Evolutionary conservation across 2,113 vertebrate species (phyloP), one percentile per base, ranked within the genome.

Genomic region (Etheostoma spectabile): DNA sequence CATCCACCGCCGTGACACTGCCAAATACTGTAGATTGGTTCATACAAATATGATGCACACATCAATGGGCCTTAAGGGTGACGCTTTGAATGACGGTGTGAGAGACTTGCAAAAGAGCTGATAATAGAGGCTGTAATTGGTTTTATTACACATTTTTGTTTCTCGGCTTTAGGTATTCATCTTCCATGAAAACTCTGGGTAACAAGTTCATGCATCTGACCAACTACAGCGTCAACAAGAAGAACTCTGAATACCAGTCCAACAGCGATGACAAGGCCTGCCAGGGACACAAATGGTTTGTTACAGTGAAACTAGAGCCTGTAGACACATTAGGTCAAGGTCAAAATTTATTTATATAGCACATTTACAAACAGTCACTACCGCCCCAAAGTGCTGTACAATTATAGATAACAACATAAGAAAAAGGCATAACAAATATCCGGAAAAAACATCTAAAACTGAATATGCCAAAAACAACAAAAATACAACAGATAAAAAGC

Each of bases 121-220:
- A 30, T 35, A 6, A 27, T 1, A 10, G 56, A 16, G 4, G 24
- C n/a, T 12, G 30, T 70, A 22, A 35, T 51, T 51, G 27, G n/a
- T 52, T 62, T 33, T 53, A 10, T 24, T 55, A 22, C 11, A 6
- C 0, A 0, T 19, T 1, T 59, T 5, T 67, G 1, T 27, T 18
- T 65, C 1, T 38, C 8, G 8, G 46, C 4, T 73, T 1, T 61
- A 99, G 98, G 89, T 99, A 99, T 85, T 99, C 98, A 12, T 94
- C 97, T 90, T 99, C 98, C 8, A 96, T 97, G 96, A 99, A 98
- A 88, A 99, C 96, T 82, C 96, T 99, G 57, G 76, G 95, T 57
- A 99, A 99, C 95, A 99, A 98, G 93, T 99, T 98, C 63, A 96
- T 99, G 94, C 98, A 99, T 85, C 94, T 99, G 91, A 99, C 98